Evolutionary conservation across 2,888 invertebrate genomes (phyloP).

Genomic region (Corbicula japonica): DNA sequence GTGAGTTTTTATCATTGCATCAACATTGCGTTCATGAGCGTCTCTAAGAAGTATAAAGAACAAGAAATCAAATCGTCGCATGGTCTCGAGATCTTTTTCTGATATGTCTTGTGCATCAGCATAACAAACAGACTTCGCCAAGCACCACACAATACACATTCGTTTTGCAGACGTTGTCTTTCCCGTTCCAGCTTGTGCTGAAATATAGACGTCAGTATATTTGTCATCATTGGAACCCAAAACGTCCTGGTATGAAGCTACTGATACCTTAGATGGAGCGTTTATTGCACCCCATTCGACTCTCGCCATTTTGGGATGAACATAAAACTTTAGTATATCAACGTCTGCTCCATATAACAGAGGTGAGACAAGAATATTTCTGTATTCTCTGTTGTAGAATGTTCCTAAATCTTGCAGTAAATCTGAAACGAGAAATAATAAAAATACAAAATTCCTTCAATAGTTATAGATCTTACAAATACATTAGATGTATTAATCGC

Average conservation of each 20-base stretch:
- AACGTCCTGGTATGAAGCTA: not conserved
- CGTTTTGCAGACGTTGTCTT: conserved; percentile 5
- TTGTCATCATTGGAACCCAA: not conserved
- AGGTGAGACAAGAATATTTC: not conserved
- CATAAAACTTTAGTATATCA: not conserved
- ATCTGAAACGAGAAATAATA: too few relatives aligned
- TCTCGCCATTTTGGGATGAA: not conserved
- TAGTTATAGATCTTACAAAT: too few relatives aligned
- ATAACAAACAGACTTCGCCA: not conserved
- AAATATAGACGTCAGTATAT: not conserved
- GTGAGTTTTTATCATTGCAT: not conserved
- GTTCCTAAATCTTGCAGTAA: not conserved
- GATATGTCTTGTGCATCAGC: not conserved
- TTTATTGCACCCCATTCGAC: not conserved
- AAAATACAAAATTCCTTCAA: too few relatives aligned
- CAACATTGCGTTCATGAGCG: conserved; percentile 3
- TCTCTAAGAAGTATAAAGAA: conserved; percentile 9
- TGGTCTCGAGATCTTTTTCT: not conserved
- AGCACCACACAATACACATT: not conserved
- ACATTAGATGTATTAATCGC: too few relatives aligned
- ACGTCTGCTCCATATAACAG: not conserved
- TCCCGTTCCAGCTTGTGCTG: not conserved
- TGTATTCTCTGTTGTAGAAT: not conserved
- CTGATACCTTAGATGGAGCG: not conserved
- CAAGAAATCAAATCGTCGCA: conserved; percentile 3